Percentiles rank a stretch among this genome's conserved stretches.
Conservation (phyloP, 1,140 invertebrate species). For the Heliconius eleuchia region DNA sequence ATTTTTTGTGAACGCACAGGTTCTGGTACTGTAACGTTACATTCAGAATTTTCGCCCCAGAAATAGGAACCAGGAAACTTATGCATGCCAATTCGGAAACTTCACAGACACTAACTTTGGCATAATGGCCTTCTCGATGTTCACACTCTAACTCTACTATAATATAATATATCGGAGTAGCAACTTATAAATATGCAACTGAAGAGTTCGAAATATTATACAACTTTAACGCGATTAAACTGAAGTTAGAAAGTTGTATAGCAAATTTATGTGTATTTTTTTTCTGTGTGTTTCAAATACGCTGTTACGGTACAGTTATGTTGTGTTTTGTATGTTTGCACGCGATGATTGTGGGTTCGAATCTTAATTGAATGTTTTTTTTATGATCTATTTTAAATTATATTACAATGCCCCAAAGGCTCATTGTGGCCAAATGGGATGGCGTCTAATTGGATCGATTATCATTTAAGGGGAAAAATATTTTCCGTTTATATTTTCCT, state of each 20-base stretch:
- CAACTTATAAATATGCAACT: conserved; percentile 34
- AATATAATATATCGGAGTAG: conserved; percentile 7
- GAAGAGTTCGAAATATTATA: conserved; percentile 9
- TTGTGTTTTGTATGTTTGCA: no score
- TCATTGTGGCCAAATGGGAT: no score
- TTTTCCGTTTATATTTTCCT: no score
- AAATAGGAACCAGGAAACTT: conserved; percentile 20
- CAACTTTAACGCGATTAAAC: conserved; percentile 25
- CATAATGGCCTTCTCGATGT: conserved; percentile 32
- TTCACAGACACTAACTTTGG: conserved; percentile 47
- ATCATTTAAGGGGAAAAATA: no score
- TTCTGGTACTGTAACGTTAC: not conserved
- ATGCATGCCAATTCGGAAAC: conserved; percentile 52
- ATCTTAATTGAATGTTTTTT: no score
- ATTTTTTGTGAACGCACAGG: no score
- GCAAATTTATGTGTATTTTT: not conserved
- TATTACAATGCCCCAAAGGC: no score
- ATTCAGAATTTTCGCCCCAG: not conserved
- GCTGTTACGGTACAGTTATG: no score
- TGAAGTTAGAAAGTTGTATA: conserved; percentile 22
- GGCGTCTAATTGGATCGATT: no score
- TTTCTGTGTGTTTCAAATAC: not conserved
- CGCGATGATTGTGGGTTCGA: no score
- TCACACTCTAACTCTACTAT: conserved; percentile 16
- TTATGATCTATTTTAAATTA: no score